Conservation (phyloP, 2,113 vertebrate species). For the Zosterops lateralis region DNA sequence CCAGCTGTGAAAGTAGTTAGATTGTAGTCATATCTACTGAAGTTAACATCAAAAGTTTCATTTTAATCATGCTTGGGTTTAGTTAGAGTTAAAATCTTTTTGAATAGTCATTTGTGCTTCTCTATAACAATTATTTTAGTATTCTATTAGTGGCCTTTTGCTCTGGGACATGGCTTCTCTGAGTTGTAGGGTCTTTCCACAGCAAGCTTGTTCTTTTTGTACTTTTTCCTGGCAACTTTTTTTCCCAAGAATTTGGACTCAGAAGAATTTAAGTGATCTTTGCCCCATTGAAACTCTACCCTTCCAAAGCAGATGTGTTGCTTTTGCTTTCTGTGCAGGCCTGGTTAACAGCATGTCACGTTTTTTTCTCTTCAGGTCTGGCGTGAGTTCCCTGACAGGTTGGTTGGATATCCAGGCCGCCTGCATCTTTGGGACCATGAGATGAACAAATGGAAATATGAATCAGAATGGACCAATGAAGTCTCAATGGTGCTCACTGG, state of each 20-base stretch:
- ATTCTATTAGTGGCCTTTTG: background rate
- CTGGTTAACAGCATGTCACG: fast-evolving
- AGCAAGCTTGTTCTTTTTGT: background rate
- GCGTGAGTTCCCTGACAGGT: slow-evolving; percentile 93
- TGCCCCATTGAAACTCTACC: background rate
- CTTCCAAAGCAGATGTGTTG: background rate
- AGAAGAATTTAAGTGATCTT: background rate
- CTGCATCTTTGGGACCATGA: slow-evolving; percentile 98
- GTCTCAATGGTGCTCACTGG: slow-evolving; percentile 98
- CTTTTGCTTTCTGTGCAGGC: background rate
- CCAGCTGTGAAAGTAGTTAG: slow-evolving; percentile 23
- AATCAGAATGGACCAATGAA: slow-evolving; percentile 98
- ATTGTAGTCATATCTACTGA: background rate
- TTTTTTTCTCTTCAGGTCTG: slow-evolving; percentile 82
- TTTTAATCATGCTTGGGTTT: background rate
- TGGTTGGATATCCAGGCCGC: slow-evolving; percentile 95
- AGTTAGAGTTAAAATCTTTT: background rate
- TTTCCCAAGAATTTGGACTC: background rate
- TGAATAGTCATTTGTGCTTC: background rate
- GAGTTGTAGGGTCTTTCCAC: background rate
- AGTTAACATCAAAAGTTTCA: background rate
- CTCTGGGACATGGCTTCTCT: background rate
- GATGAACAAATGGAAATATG: slow-evolving; percentile 98
- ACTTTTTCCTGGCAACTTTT: background rate
- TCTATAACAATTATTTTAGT: background rate